Conservation (phyloP, 2,797 vertebrate genomes). For the Malacoctenus gilli region DNA sequence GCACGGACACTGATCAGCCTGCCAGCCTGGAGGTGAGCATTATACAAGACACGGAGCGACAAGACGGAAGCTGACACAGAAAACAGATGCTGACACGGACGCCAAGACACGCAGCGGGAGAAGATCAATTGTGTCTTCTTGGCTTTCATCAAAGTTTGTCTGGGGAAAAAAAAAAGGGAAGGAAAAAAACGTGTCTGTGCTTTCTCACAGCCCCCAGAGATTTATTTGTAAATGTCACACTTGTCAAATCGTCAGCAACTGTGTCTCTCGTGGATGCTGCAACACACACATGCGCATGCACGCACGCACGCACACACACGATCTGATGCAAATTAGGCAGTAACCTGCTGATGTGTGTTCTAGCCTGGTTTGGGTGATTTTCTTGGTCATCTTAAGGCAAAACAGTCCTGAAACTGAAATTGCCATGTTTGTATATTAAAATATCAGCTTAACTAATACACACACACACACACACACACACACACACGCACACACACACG, state of each 20-base stretch:
- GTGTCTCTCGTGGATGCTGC: conserved; percentile 46
- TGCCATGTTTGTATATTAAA: no score
- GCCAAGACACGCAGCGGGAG: conserved; percentile 36
- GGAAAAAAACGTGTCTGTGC: conserved; percentile 50
- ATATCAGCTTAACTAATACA: no score
- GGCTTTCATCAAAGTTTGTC: conserved; percentile 69
- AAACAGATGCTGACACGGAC: conserved; percentile 54
- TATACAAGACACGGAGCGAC: conserved; percentile 33
- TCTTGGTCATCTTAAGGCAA: conserved; percentile 43
- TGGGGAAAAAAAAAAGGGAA: conserved; percentile 40
- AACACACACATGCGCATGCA: conserved; percentile 2
- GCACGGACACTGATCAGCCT: conserved; percentile 60
- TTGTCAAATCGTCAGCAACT: conserved; percentile 64
- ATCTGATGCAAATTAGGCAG: conserved; percentile 44
- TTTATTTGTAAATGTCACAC: conserved; percentile 76
- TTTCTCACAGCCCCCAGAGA: conserved; percentile 56
- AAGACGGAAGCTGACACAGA: conserved; percentile 43
- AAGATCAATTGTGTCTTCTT: conserved; percentile 60
- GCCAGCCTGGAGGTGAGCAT: conserved; percentile 57
- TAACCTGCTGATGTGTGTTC: conserved; percentile 35
- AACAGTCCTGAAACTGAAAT: conserved; percentile 20
- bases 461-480: background rate
- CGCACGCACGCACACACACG: conserved; percentile 10
- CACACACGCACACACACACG: background rate
- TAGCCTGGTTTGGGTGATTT: conserved; percentile 1